A percentile compares a stretch with the other conserved stretches of the same genome.
Conservation (phyloP, 2,113 vertebrate genomes). For the Pterocles orientalis region DNA sequence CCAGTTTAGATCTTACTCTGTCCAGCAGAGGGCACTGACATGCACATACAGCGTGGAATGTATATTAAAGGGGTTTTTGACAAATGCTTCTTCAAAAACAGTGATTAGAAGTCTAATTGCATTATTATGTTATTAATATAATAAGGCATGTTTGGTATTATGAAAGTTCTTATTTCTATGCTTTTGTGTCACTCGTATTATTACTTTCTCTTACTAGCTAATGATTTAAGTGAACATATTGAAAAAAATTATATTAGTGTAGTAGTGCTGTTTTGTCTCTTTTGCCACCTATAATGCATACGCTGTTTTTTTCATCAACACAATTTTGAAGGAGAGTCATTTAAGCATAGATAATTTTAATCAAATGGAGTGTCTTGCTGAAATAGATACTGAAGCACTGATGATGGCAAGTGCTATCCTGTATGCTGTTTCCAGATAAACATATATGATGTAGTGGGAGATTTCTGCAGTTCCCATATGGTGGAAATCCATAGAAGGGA, state of each 20-base stretch:
- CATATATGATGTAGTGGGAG: neutral
- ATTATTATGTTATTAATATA: neutral
- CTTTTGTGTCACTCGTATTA: neutral
- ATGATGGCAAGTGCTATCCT: neutral
- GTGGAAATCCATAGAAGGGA: neutral
- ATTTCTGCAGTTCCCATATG: neutral
- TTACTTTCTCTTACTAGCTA: neutral
- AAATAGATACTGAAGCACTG: neutral
- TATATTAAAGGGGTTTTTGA: neutral
- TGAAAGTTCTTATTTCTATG: neutral
- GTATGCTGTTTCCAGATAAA: neutral
- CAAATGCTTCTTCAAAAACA: neutral
- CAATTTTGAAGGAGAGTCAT: neutral
- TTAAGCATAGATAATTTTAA: neutral
- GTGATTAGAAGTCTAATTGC: neutral
- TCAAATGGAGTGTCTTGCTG: neutral
- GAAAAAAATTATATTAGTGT: neutral
- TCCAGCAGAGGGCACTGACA: constrained; percentile 59
- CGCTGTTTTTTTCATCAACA: neutral
- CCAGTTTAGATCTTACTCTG: neutral
- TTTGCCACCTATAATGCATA: neutral
- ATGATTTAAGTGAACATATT: neutral
- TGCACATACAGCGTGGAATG: neutral
- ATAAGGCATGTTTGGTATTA: neutral
- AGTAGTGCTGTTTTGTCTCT: neutral